Evolutionary conservation across 2,797 vertebrate genomes (phyloP), one percentile per base, ranked within the genome.

Genomic region (Valencia hispanica): DNA sequence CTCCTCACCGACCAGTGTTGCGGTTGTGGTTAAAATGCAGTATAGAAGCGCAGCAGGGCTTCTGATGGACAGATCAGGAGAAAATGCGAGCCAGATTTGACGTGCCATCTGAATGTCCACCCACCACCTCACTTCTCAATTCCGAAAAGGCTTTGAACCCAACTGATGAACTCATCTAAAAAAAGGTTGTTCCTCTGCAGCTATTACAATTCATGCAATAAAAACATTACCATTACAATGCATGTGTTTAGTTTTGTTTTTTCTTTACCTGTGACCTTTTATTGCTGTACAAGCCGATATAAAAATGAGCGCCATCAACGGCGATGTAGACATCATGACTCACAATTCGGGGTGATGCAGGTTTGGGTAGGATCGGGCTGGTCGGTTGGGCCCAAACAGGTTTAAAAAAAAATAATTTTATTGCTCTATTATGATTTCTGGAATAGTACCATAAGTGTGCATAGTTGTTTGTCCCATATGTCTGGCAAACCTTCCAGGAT

Each of bases 141-240:
- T 81, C 83, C 84, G 91, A 87, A n/a, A 88, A 79, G 86, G 78
- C 78, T 88, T 89, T 71, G 77, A 77, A 80, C 80, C 80, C 86
- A 85, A 89, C 86, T 92, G 91, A 92, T 92, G 91, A 92, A 89
- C 88, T 91, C 86, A 83, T 86, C 85, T 82, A 93, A 57, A 90
- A 81, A 41, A 66, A 66, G 89, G 22, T 90, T 90, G 80, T 91
- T 86, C 89, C 79, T 92, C 92, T 90, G 91, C 91, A 93, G 91
- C 89, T 92, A 90, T 90, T 93, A 87, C 90, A 93, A 90, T 86
- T 86, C 93, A 95, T 95, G 95, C 94, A 96, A 96, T 96, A 96
- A 96, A 95, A 93, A 80, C 89, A 87, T 82, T 94, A 91, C 91
- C 93, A 93, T 87, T 82, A 73, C 80, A 76, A 72, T 9, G 25